phyloP scores from a whole-genome alignment of 2,797 vertebrate genomes.

The Gymnoscopelus braueri region DNA sequence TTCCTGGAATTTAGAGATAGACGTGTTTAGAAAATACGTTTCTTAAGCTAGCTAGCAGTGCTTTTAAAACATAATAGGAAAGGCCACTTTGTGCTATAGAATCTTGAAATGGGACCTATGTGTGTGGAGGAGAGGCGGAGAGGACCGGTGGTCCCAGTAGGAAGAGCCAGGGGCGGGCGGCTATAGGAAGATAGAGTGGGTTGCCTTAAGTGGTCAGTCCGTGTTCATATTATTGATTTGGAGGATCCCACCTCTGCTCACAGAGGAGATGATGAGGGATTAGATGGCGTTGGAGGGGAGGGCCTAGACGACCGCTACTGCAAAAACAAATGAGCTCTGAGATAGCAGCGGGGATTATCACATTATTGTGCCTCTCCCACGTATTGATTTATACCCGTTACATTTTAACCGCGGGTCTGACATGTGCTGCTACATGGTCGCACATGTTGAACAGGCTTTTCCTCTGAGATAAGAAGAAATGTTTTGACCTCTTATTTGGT shows the following conservation, averaged over 20 bases:
- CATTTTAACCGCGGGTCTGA: slow-evolving; percentile 64
- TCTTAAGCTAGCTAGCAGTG: not conserved
- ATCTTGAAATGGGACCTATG: slow-evolving; percentile 20
- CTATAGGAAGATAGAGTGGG: slow-evolving; percentile 71
- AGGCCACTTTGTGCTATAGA: slow-evolving; percentile 13
- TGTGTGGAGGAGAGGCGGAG: slow-evolving; percentile 27
- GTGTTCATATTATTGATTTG: slow-evolving; percentile 81
- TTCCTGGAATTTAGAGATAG: too few species aligned
- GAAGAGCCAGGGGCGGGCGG: slow-evolving; percentile 45
- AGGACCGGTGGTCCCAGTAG: slow-evolving; percentile 43
- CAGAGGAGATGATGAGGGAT: slow-evolving; percentile 76
- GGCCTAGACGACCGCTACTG: slow-evolving; percentile 63
- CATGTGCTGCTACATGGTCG: slow-evolving; percentile 39
- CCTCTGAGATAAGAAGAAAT: slow-evolving; percentile 50
- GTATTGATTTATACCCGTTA: slow-evolving; percentile 74
- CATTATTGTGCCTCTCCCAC: slow-evolving; percentile 73
- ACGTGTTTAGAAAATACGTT: not conserved
- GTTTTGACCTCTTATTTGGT: slow-evolving; percentile 59
- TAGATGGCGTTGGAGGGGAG: slow-evolving; percentile 66
- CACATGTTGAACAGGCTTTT: slow-evolving; percentile 56
- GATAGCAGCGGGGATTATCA: slow-evolving; percentile 78
- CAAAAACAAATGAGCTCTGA: slow-evolving; percentile 80
- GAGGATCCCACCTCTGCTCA: slow-evolving; percentile 68
- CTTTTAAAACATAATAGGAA: slow-evolving; percentile 29
- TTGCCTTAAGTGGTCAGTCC: slow-evolving; percentile 80